Percentiles rank a stretch among this genome's conserved stretches.
These are phyloP conservation scores for Cyprinodon tularosa DNA, from an alignment of 2,113 vertebrate species.

Conservation along the genomic window DNA sequence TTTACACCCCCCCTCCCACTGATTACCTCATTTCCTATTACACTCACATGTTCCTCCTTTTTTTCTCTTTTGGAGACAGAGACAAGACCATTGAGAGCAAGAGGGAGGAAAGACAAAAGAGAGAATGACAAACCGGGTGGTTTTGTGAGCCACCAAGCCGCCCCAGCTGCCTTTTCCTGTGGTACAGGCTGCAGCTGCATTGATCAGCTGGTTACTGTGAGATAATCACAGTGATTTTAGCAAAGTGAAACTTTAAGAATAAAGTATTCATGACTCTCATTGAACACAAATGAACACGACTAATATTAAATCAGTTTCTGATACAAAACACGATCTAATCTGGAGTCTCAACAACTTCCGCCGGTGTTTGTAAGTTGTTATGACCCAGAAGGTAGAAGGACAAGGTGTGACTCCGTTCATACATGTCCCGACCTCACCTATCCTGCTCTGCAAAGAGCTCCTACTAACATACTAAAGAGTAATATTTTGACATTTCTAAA, in stretches of 20 bases:
- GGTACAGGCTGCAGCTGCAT: constrained; percentile 42
- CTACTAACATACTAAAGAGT: constrained; percentile 3
- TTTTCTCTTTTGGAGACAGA: constrained; percentile 46
- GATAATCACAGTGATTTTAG: neutral
- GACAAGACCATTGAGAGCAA: constrained; percentile 53
- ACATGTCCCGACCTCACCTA: constrained; percentile 1
- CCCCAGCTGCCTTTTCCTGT: constrained; percentile 74
- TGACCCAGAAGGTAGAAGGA: neutral
- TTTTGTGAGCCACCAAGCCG: constrained; percentile 52
- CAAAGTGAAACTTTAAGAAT: neutral
- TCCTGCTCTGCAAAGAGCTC: neutral
- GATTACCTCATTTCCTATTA: constrained; percentile 64
- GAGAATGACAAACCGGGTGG: constrained; percentile 43
- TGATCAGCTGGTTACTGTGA: constrained; percentile 14
- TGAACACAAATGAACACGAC: neutral
- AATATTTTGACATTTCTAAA: constrained; percentile 20
- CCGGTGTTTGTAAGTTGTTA: neutral
- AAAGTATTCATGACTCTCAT: neutral
- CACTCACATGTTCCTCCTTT: constrained; percentile 29
- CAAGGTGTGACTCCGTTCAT: constrained; percentile 21
- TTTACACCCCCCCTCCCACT: constrained; percentile 31
- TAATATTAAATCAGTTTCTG: neutral
- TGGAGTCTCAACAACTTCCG: neutral
- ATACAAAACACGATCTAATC: neutral
- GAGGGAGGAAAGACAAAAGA: constrained; percentile 43